These are phyloP conservation scores for Psittacara wagleri DNA, from an alignment of 2,113 vertebrate species.

Conservation along the genomic window DNA sequence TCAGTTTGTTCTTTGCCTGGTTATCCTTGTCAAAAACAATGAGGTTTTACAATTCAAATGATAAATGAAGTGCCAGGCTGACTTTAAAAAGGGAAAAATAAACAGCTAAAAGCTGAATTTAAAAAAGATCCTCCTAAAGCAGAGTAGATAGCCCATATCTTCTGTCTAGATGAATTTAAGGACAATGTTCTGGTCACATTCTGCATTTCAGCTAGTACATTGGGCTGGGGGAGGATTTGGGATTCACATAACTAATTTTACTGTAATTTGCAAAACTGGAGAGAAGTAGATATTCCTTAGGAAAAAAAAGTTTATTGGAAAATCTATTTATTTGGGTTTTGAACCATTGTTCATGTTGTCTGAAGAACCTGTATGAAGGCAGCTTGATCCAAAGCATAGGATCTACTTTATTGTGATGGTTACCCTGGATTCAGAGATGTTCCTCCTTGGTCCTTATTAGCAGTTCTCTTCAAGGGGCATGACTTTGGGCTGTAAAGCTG, in stretches of 20 bases:
- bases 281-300: neutral
- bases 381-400: neutral
- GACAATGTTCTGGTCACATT: neutral
- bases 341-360: neutral
- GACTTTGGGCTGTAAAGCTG: neutral
- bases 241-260: neutral
- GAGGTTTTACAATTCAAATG: neutral
- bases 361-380: neutral
- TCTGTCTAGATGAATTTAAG: neutral
- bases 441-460: neutral
- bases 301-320: neutral
- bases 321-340: neutral
- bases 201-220: neutral
- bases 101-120: neutral
- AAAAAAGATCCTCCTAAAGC: neutral
- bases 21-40: constrained; percentile 30
- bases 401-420: neutral
- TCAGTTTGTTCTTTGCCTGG: constrained; percentile 11
- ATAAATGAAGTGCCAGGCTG: neutral
- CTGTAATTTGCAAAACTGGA: neutral
- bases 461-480: neutral
- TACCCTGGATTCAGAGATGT: neutral
- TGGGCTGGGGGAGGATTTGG: neutral
- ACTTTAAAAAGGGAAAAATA: neutral
- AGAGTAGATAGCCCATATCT: neutral